Evolutionary conservation across 2,888 invertebrate genomes (phyloP).

Genomic region (Drosophila formosana): DNA sequence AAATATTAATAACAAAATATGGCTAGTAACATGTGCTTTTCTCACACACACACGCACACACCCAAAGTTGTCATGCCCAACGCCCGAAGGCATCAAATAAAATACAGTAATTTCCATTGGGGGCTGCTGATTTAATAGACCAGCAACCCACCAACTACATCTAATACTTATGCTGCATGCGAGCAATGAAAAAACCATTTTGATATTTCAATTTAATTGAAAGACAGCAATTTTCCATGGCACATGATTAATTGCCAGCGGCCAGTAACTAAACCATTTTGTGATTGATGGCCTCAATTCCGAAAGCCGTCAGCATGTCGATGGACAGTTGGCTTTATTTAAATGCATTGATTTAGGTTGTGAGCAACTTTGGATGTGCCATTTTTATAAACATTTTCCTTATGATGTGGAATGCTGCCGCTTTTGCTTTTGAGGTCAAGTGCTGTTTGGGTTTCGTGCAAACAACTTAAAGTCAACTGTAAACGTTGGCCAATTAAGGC

Average conservation of each 20-base stretch:
- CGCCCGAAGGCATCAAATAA: conserved; percentile 23
- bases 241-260: conserved; percentile 35
- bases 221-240: conserved; percentile 28
- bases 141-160: neutral
- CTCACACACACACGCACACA: conserved; percentile 26
- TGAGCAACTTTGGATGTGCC: neutral
- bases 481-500: conserved; percentile 64
- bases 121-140: conserved; percentile 40
- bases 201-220: conserved; percentile 46
- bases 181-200: conserved; percentile 27
- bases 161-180: conserved; percentile 2
- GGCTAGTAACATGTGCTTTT: conserved; percentile 58
- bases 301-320: neutral
- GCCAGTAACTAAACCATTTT: conserved; percentile 6
- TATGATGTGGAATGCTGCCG: neutral
- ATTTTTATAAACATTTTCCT: neutral
- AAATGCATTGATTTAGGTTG: neutral
- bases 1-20: conserved; percentile 72
- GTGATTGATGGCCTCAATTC: conserved; percentile 59
- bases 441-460: conserved; percentile 5
- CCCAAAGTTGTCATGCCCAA: neutral
- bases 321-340: neutral
- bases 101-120: conserved; percentile 31
- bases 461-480: conserved; percentile 19
- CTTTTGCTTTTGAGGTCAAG: conserved; percentile 12